Base-by-base conservation (phyloP, 2,113 vertebrate genomes). In the Istiophorus platypterus region DNA sequence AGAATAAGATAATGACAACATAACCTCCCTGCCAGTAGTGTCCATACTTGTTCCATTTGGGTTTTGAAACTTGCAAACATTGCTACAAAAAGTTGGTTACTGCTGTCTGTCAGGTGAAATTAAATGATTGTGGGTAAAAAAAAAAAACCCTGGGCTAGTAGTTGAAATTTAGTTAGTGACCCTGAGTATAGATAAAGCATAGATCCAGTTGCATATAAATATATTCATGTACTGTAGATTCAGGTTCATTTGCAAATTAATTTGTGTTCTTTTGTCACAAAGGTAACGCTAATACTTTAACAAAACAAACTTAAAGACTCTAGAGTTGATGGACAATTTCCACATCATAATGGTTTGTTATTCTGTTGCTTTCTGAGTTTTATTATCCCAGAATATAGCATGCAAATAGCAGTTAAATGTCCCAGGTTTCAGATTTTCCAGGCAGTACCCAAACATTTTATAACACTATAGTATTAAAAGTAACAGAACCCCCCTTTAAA, bases 51-150 rank as follows among this genome's bases (percentile, higher is more conserved):
- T 52, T 68, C 12, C 9, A 17, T n/a, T 39, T 41, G 18, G 37
- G 31, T 49, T n/a, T 64, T 42, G 14, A 67, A 42, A 63, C 26
- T 45, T 27, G 54, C 13, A 66, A 62, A 78, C 3, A 11, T 58
- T 22, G 7, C 7, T 34, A 47, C 39, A 68, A 31, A 67, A 20
- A 31, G 17, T 12, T 56, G 26, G 9, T 27, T 42, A 6, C 11
- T 31, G 78, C 27, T 74, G 22, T 74, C 31, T 71, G 18, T 47
- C 8, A 63, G 49, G 24, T 29, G 41, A 18, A 59, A 63, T 67
- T 8, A 71, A 78, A 84, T 24, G 15, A 66, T 0, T 42, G 54
- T 45, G 42, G 20, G 31, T 10, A 29, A 69, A 11, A 54, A 34
- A 29, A 69, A 11, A 54, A 34, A 37, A 49, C 12, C n/a, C 41